Evolutionary conservation across 2,888 invertebrate genomes (phyloP), one percentile per base, ranked within the genome.

Genomic region (Ormyrus thymus): DNA sequence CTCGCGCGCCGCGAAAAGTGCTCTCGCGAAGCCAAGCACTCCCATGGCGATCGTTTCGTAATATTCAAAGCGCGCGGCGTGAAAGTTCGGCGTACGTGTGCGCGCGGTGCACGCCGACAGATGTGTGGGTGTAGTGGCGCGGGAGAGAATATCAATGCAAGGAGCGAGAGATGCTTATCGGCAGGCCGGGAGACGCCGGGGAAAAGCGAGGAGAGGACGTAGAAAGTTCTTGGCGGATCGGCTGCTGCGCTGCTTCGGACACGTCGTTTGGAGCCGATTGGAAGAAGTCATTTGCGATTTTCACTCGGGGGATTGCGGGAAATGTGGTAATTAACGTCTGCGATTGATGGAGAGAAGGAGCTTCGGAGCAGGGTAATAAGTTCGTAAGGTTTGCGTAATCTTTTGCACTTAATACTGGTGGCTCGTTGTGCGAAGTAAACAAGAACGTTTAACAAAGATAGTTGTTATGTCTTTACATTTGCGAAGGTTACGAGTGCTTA

Each of bases 101-200:
- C 50, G n/a, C 46, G 29, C 29, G 29, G 29, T 59, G 13, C 50
- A 8, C 48, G 4, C 46, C 51, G 9, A 65, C 48, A 68, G 75
- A 76, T 46, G 66, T 13, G 15, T 56, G n/a, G 62, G 15, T 64
- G 4, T 3, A 71, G 58, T 64, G 15, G 58, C 51, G 70, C 65
- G 65, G 46, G 58, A 29, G 29, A 29, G 62, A 64, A 64, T 76
- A 64, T 71, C 64, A 65, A 71, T 58, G 64, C 70, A 15, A 6
- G 46, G 56, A 51, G 48, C 8, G 45, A 43, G 5, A 76, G 76
- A 76, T 76, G 9, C 9, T 69, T 69, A 69, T 76, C 76, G 55
- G 61, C 29, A n/a, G 8, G 29, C 7, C 29, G 29, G 29, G 10
- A 43, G n/a, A 53, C 7, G 29, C 29, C 29, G 15, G 53, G 43